Conservation (phyloP, 2,113 vertebrate species). For the Reinhardtius hippoglossoides region DNA sequence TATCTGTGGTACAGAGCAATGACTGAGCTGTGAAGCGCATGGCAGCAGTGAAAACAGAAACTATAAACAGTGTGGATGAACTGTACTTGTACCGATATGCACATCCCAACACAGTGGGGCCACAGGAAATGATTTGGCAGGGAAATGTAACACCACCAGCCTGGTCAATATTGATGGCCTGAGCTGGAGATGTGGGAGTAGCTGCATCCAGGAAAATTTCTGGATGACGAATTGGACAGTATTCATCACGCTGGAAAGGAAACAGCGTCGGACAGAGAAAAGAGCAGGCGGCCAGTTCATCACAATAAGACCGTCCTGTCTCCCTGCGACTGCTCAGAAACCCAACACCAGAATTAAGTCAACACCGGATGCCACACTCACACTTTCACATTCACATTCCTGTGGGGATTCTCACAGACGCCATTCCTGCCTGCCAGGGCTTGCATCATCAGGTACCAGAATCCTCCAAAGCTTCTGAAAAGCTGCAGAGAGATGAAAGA, state of each 20-base stretch:
- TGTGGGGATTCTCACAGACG: conserved; percentile 47
- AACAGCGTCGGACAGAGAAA: conserved; percentile 1
- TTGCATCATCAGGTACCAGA: conserved; percentile 56
- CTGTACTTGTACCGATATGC: neutral
- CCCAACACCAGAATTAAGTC: neutral
- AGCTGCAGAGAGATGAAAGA: conserved; percentile 31
- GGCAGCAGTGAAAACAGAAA: neutral
- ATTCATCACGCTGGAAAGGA: conserved; percentile 9
- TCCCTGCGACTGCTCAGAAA: neutral
- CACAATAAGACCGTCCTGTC: conserved; percentile 16
- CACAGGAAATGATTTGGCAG: neutral
- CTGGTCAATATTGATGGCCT: conserved; percentile 8
- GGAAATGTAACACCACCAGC: neutral
- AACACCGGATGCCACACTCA: neutral
- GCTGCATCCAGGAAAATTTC: conserved; percentile 6
- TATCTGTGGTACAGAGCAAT: too few species aligned
- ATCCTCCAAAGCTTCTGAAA: conserved; percentile 28
- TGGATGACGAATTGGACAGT: conserved; percentile 29
- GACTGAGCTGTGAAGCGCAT: neutral
- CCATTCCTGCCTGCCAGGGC: conserved; percentile 48
- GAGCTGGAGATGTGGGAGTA: neutral
- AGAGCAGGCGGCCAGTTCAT: conserved; percentile 30
- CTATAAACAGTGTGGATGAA: neutral
- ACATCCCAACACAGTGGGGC: neutral
- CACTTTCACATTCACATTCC: conserved; percentile 30